phyloP scores from a whole-genome alignment of 2,797 vertebrate genomes.

The Microctenopoma lineatum region DNA sequence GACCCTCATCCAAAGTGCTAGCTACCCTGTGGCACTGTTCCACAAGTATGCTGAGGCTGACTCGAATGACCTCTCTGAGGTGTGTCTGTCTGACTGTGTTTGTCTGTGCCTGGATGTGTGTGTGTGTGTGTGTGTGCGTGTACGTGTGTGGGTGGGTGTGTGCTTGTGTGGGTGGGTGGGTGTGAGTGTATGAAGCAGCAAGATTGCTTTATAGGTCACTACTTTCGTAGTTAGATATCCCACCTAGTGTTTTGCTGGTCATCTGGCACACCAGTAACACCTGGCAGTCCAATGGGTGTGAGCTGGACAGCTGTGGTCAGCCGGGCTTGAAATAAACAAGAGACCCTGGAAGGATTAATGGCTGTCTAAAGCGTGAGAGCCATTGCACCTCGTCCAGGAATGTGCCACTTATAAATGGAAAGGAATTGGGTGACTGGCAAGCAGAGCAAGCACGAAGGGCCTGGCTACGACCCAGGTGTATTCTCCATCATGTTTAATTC shows the following conservation, averaged over 20 bases:
- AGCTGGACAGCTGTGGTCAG: conserved; percentile 88
- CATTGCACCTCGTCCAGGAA: conserved; percentile 87
- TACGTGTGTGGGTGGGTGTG: not conserved
- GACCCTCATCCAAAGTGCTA: conserved; percentile 80
- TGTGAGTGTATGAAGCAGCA: conserved; percentile 2
- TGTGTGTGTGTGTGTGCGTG: not conserved
- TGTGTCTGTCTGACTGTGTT: conserved; percentile 54
- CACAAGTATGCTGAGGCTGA: conserved; percentile 61
- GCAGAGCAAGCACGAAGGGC: conserved; percentile 78
- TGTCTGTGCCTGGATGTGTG: not conserved
- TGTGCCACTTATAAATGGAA: conserved; percentile 86
- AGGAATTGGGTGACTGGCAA: conserved; percentile 84
- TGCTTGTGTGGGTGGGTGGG: not conserved
- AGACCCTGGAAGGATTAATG: conserved; percentile 89
- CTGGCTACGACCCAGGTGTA: conserved; percentile 75
- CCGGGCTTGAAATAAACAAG: conserved; percentile 87
- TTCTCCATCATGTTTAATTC: conserved; percentile 73
- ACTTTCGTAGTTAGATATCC: conserved; percentile 24
- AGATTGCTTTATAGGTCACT: conserved; percentile 31
- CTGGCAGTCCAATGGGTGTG: conserved; percentile 72
- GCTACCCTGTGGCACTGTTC: conserved; percentile 61
- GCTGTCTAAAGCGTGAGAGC: conserved; percentile 88
- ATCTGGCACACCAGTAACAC: conserved; percentile 71
- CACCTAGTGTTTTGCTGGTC: conserved; percentile 62
- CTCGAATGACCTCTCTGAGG: conserved; percentile 65